Conservation (phyloP, 2,888 invertebrate species). For the Volucella inflata region DNA sequence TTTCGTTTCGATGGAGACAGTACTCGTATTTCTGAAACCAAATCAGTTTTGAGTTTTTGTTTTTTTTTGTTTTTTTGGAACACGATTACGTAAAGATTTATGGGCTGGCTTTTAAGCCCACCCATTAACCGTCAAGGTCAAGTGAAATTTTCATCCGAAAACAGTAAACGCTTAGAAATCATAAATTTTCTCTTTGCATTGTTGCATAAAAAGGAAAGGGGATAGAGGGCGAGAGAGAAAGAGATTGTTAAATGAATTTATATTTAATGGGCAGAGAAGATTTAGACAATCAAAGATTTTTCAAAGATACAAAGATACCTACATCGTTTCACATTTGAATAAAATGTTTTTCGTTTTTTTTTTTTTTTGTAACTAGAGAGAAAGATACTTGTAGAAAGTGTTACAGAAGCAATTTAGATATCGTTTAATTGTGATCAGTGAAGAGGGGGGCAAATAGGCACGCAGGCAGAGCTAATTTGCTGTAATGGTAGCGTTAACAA, state of each 20-base stretch:
- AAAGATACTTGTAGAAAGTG: conserved; percentile 58
- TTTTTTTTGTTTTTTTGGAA: conserved; percentile 6
- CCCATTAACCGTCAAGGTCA: conserved; percentile 70
- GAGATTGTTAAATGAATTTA: conserved; percentile 58
- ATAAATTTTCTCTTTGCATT: conserved; percentile 66
- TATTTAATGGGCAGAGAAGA: conserved; percentile 28
- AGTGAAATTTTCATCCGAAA: conserved; percentile 55
- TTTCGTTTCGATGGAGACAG: conserved; percentile 13
- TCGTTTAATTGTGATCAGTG: conserved; percentile 10
- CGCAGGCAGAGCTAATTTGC: neutral
- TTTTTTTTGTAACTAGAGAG: conserved; percentile 3
- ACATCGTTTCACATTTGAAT: conserved; percentile 67
- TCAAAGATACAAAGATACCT: conserved; percentile 50
- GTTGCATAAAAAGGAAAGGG: conserved; percentile 63
- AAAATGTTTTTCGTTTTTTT: conserved; percentile 32
- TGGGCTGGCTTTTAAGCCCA: conserved; percentile 28
- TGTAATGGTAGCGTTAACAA: conserved; percentile 3
- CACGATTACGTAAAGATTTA: conserved; percentile 49
- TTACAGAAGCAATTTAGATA: conserved; percentile 46
- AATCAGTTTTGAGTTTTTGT: no score
- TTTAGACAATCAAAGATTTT: no score
- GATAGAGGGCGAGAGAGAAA: conserved; percentile 21
- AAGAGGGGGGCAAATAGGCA: neutral
- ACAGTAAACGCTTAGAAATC: conserved; percentile 61
- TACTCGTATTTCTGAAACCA: neutral